Conservation (phyloP, 2,113 vertebrate genomes). For the Sceloporus tristichus region DNA sequence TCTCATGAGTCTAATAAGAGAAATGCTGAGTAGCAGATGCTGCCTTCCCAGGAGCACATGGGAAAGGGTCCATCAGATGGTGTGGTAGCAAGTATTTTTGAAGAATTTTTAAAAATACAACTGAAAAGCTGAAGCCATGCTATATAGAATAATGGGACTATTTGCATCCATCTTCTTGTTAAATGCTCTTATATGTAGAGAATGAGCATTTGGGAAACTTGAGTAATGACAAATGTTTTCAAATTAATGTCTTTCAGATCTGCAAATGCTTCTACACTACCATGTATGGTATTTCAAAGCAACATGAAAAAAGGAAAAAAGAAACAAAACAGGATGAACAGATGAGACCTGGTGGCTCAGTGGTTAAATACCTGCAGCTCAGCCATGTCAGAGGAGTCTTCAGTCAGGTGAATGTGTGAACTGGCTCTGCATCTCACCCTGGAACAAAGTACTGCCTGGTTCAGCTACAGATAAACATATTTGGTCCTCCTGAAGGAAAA, state of each 20-base stretch:
- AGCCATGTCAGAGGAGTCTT: background rate
- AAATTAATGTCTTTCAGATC: conserved; percentile 6
- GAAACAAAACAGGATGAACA: background rate
- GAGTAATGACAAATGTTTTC: conserved; percentile 33
- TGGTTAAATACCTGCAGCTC: too few species aligned
- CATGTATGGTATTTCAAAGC: conserved; percentile 9
- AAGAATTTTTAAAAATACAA: conserved; percentile 62
- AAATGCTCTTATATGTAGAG: conserved; percentile 41
- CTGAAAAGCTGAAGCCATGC: conserved; percentile 51
- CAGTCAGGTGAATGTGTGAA: conserved; percentile 9
- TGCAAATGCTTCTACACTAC: background rate
- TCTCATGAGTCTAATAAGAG: conserved; percentile 30
- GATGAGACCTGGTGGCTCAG: background rate
- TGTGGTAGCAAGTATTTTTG: conserved; percentile 53
- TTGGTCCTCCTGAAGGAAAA: conserved; percentile 57
- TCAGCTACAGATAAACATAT: conserved; percentile 17
- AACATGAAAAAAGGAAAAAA: background rate
- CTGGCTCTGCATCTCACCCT: background rate
- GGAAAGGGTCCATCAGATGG: conserved; percentile 67
- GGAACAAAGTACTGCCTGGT: conserved; percentile 11
- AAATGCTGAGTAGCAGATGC: conserved; percentile 54
- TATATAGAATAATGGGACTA: conserved; percentile 44
- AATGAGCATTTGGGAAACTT: conserved; percentile 44
- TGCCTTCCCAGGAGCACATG: conserved; percentile 38
- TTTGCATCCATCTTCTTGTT: conserved; percentile 46